Conservation (phyloP, 2,888 invertebrate genomes). For the Stratiomys singularior region DNA sequence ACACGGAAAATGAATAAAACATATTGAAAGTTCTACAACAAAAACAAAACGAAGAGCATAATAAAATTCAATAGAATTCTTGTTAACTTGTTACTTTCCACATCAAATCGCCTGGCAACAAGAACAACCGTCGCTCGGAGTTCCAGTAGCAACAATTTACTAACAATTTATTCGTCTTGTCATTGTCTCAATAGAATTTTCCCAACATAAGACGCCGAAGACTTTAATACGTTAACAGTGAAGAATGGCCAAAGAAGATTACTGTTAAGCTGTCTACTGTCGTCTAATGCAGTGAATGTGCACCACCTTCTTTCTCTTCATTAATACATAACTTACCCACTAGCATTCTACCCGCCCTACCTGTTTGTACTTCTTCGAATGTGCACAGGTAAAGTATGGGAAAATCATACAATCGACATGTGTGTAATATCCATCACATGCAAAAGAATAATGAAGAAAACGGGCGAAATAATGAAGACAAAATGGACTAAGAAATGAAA, state of each 20-base stretch:
- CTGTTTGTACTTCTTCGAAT: not conserved
- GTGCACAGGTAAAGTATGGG: conserved; percentile 1
- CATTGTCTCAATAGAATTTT: conserved; percentile 28
- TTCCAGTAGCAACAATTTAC: not conserved
- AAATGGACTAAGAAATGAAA: not conserved
- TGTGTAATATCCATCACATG: not conserved
- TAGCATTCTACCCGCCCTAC: not conserved
- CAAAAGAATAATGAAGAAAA: not conserved
- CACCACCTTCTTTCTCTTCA: not conserved
- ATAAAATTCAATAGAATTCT: conserved; percentile 14
- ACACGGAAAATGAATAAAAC: conserved; percentile 17
- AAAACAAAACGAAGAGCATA: not conserved
- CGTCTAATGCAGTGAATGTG: not conserved
- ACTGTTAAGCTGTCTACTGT: not conserved
- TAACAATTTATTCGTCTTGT: conserved; percentile 6
- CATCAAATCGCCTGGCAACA: not conserved
- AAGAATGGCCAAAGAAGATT: conserved; percentile 6
- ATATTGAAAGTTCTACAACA: not conserved
- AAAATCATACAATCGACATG: conserved; percentile 12
- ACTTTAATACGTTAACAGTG: not conserved
- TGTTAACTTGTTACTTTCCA: not conserved
- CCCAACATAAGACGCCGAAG: not conserved
- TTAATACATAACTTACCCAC: not conserved
- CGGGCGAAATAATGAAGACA: not conserved
- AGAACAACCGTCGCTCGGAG: no score